phyloP scores from a whole-genome alignment of 1,140 invertebrate species.

The Colletes latitarsis region DNA sequence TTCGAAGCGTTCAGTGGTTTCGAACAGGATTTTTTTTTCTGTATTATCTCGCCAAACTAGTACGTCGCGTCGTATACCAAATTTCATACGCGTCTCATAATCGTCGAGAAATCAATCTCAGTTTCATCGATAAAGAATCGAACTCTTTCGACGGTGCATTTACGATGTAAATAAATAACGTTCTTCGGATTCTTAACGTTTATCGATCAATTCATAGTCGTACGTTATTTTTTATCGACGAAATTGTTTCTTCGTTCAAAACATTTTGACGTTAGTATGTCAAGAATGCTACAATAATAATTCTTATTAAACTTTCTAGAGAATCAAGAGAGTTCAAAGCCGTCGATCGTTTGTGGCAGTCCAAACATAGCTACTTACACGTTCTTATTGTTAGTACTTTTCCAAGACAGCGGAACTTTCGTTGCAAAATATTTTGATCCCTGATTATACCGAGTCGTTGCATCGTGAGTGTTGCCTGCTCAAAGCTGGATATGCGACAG shows the following conservation, averaged over 20 bases:
- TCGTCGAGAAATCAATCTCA: no score
- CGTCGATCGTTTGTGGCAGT: neutral
- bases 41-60: neutral
- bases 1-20: neutral
- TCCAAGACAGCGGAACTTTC: neutral
- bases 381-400: neutral
- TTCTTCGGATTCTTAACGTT: neutral
- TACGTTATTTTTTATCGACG: neutral
- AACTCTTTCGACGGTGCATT: neutral
- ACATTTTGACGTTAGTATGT: neutral
- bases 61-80: neutral
- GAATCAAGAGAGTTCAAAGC: neutral
- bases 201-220: constrained; percentile 5
- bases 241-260: neutral
- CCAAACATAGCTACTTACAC: constrained; percentile 7
- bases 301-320: neutral
- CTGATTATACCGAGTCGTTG: neutral
- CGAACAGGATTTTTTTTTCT: neutral
- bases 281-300: no score
- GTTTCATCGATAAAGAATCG: neutral
- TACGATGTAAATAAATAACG: constrained; percentile 4
- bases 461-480: no score
- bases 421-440: neutral
- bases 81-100: neutral
- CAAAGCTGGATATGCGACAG: no score